Percentiles rank a stretch among this genome's conserved stretches.
Conservation (phyloP, 2,888 invertebrate genomes). For the Drosophila rubida region DNA sequence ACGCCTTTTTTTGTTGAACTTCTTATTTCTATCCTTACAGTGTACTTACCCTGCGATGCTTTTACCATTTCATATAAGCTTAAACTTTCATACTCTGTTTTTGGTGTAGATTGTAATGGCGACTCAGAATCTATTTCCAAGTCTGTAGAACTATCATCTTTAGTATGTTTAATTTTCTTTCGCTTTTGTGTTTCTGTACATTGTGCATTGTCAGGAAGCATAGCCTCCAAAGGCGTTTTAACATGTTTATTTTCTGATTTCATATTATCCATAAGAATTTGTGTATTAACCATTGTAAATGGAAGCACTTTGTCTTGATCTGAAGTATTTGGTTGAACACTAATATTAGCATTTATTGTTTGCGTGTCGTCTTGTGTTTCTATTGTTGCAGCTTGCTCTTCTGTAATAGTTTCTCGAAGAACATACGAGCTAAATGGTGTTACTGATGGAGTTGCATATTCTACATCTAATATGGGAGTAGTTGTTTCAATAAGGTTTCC, state of each 20-base stretch:
- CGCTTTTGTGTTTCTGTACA: conserved; percentile 22
- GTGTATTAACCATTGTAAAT: conserved; percentile 9
- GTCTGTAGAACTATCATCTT: conserved; percentile 32
- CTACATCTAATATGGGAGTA: conserved; percentile 17
- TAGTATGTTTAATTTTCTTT: conserved; percentile 30
- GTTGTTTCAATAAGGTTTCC: conserved; percentile 44
- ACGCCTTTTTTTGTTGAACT: conserved; percentile 80
- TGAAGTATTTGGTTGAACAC: conserved; percentile 36
- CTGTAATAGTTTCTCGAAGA: conserved; percentile 64
- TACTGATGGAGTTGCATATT: conserved; percentile 45
- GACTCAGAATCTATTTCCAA: conserved; percentile 30
- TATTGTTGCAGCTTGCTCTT: conserved; percentile 60
- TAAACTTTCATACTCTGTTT: conserved; percentile 40
- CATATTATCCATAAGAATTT: conserved; percentile 20
- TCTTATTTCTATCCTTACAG: conserved; percentile 46
- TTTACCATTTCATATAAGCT: conserved; percentile 55
- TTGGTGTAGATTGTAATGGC: conserved; percentile 18
- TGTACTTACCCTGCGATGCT: conserved; percentile 52
- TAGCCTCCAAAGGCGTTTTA: too few relatives aligned
- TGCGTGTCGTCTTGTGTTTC: conserved; percentile 38
- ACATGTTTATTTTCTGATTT: conserved; percentile 26
- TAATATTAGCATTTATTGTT: conserved; percentile 38
- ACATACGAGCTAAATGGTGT: conserved; percentile 75
- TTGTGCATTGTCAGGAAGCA: conserved; percentile 37
- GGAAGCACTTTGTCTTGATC: conserved; percentile 35